Evolutionary conservation across 2,797 vertebrate species (phyloP), one percentile per base, ranked within the genome.

Genomic region (Hippoglossus hippoglossus): DNA sequence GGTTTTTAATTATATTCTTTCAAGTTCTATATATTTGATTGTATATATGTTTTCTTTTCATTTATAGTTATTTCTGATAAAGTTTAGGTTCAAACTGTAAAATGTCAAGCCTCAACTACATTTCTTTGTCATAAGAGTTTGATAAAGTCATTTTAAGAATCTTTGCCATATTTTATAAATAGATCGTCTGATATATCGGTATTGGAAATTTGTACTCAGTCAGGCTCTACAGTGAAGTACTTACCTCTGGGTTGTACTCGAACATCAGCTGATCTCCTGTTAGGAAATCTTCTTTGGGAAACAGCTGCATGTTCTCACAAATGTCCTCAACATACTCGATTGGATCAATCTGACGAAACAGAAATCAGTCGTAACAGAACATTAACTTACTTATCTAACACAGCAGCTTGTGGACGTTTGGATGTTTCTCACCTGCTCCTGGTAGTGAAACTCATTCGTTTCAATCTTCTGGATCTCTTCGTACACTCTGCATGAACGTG

Each of bases 381-480:
- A 51, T 44, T 22, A 41, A 60, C 10, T 2, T 2, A 36, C 26
- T 7, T 25, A 4, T 51, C 10, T 2, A 6, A 8, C 5, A 46
- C 56, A 63, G 61, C 50, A 46, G 26, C 21, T 19, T 19, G 9
- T 22, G 47, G 34, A 13, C 39, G 25, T 71, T 11, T 21, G 51
- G 36, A 34, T 5, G n/a, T 3, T 47, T 51, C 82, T 69, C 93
- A 98, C 98, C 95, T 98, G 96, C 77, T 99, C 98, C 91, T 98
- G 97, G 81, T 97, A 99, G 85, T 94, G 96, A 92, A 99, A 99
- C 90, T 98, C 97, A 80, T 99, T 99, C 6, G 95, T 96, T 86
- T 98, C 97, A 57, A 99, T 98, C 90, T 96, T 98, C 91, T 97
- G 97, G 89, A 99, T 98, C 91, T 99, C 98, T 82, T 96, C 96